phyloP scores from a whole-genome alignment of 2,113 vertebrate genomes.

The Laticauda colubrina region DNA sequence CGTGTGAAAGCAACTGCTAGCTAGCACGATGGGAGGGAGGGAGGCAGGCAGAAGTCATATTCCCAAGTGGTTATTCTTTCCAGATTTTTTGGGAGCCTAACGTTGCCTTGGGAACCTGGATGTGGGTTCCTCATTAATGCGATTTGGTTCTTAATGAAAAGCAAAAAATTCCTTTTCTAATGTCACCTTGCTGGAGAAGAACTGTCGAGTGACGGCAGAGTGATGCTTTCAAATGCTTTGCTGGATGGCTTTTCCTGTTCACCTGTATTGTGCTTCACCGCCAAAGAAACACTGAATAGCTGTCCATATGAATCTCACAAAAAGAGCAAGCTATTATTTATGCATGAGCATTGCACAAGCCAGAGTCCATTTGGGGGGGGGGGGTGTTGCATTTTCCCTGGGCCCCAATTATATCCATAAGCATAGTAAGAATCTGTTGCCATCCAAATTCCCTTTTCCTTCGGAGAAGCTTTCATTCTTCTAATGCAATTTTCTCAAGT shows the following conservation, averaged over 20 bases:
- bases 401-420: neutral
- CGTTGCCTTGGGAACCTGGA: constrained; percentile 68
- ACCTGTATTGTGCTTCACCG: neutral
- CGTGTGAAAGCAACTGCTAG: neutral
- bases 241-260: neutral
- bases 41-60: neutral
- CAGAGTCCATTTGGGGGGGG: neutral
- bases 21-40: neutral
- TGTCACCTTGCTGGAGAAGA: constrained; percentile 39
- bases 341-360: neutral
- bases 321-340: neutral
- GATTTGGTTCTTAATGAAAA: constrained; percentile 58
- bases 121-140: constrained; percentile 59
- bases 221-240: neutral
- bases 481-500: neutral
- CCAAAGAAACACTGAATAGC: constrained; percentile 14
- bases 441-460: rapidly evolving
- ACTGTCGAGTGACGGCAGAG: constrained; percentile 19
- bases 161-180: constrained; percentile 40
- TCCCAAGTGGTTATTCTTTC: constrained; percentile 13
- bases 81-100: constrained; percentile 36
- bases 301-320: neutral
- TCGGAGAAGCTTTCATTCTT: constrained; percentile 35
- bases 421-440: neutral
- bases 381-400: neutral